Evolutionary conservation across 2,888 invertebrate genomes (phyloP).

Genomic region (Melanargia galathea): DNA sequence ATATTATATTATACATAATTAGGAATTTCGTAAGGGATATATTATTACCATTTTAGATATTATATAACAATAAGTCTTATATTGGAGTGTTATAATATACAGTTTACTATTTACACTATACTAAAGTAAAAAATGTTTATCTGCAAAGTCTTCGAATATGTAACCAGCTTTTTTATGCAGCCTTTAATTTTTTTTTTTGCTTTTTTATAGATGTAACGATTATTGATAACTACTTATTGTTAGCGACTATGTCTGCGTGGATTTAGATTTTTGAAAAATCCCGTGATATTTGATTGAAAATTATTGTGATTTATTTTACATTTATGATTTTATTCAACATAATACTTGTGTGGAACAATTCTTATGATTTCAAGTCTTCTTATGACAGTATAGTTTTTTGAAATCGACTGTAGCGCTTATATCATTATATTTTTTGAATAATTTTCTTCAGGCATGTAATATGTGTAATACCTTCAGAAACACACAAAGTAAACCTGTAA

Average conservation of each 20-base stretch:
- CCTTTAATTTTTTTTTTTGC: conserved; percentile 2
- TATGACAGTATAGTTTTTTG: neutral
- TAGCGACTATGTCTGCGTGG: too few species aligned
- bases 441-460: too few species aligned
- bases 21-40: conserved; percentile 15
- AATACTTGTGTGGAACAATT: neutral
- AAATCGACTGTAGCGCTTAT: neutral
- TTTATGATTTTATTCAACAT: neutral
- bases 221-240: neutral
- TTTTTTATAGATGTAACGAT: conserved; percentile 7
- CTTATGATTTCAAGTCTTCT: neutral
- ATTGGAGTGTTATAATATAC: conserved; percentile 18
- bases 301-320: too few species aligned
- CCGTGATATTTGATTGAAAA: too few species aligned
- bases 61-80: conserved; percentile 8
- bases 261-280: too few species aligned
- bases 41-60: conserved; percentile 6
- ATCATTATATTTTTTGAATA: too few species aligned
- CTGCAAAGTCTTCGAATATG: conserved; percentile 6
- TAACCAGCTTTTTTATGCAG: conserved; percentile 16
- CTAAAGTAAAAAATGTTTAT: neutral
- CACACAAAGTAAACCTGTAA: too few species aligned
- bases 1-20: neutral
- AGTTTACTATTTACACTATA: conserved; percentile 20
- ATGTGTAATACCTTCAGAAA: too few species aligned